Evolutionary conservation across 2,888 invertebrate genomes (phyloP).

Genomic region (Chloroclysta siterata): DNA sequence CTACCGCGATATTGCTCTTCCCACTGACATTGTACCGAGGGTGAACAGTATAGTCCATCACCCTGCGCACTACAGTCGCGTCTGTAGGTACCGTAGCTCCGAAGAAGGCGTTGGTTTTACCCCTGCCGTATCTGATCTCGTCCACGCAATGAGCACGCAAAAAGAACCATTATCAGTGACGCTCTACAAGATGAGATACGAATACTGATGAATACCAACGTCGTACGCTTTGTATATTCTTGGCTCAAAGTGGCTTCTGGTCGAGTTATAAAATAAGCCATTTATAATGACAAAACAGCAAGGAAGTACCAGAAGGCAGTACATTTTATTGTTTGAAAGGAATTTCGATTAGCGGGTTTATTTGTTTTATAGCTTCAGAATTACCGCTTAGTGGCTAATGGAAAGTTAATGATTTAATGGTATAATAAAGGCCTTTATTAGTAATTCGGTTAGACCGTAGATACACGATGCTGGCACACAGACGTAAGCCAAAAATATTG

Average conservation of each 20-base stretch:
- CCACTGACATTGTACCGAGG: not conserved
- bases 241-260: not conserved
- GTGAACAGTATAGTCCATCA: conserved; percentile 3
- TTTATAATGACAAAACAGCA: not conserved
- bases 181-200: conserved; percentile 8
- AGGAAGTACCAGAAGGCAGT: conserved; percentile 3
- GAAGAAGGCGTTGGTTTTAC: conserved; percentile 5
- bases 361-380: conserved; percentile 6
- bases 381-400: conserved; percentile 15
- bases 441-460: conserved; percentile 22
- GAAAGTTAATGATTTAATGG: conserved; percentile 6
- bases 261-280: not conserved
- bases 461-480: not conserved
- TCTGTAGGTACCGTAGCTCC: conserved; percentile 17
- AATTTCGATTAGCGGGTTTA: conserved; percentile 8
- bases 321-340: conserved; percentile 9
- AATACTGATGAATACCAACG: conserved; percentile 8
- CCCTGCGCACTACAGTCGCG: not conserved
- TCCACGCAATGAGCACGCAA: conserved; percentile 12
- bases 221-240: not conserved
- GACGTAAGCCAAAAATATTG: too few relatives aligned
- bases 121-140: conserved; percentile 12
- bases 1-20: conserved; percentile 7
- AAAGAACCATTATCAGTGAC: conserved; percentile 16
- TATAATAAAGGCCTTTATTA: conserved; percentile 1